Base-by-base conservation (phyloP, 2,888 invertebrate species). In the Caenorhabditis japonica region DNA sequence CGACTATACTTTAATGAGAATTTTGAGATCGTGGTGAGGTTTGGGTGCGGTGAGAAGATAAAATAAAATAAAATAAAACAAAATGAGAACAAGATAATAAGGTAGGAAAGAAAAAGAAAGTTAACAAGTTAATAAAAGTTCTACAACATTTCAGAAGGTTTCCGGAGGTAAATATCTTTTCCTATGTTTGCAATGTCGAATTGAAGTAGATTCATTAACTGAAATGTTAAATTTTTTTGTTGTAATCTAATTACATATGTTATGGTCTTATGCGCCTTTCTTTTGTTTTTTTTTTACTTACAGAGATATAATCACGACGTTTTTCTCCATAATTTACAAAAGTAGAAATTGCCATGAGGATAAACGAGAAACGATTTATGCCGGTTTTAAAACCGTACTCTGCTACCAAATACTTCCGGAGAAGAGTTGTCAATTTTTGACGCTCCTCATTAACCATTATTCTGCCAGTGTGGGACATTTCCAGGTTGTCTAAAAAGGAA, bases 161-260 rank as follows among this genome's bases (percentile, higher is more conserved):
- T 76, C 23, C 75, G 76, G 51, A 80, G 70, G 47, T 78, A 78
- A 34, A 78, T 71, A 27, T 66, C 78, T 44, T 71, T 72, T 25
- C 74, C 78, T 30, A 80, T 41, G 30, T 73, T 75, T 1, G 76
- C 74, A 23, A 80, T 30, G 17, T 74, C 59, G 21, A 76, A 66
- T 49, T 76, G 36, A 23, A 77, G 36, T 10, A 80, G 5, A 38
- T 60, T 69, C 59, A 71, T 55, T 25, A 75, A 27, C 64, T 77
- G 62, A 41, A 80, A 71, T 39, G 41, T 47, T n/a, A n/a, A 10
- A 21, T 58, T 27, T 15, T 36, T 68, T 33, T 41, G 38, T 30
- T 34, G 33, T 8, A 8, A 13, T 55, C 8, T 39, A 34, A 13
- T 10, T n/a, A n/a, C n/a, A n/a, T n/a, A n/a, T n/a, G n/a, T n/a